Evolutionary conservation across 2,797 vertebrate species (phyloP).

Genomic region (Todus mexicanus): DNA sequence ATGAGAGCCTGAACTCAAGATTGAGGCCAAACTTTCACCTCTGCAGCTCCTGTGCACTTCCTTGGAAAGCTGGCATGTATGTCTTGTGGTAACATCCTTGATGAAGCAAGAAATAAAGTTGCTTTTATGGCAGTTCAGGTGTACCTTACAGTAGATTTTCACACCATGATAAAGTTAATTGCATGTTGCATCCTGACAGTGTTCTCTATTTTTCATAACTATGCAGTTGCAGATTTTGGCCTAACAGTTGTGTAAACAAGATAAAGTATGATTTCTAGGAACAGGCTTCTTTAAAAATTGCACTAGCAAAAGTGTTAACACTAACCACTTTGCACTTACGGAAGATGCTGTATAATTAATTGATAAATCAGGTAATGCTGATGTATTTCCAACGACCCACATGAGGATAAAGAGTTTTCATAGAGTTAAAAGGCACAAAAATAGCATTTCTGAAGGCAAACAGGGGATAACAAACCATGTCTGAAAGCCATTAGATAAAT

Average conservation of each 20-base stretch:
- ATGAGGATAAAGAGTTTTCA: neutral
- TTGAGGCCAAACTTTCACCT: neutral
- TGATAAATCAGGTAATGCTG: neutral
- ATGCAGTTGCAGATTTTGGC: neutral
- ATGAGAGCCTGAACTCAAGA: neutral
- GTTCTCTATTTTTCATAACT: neutral
- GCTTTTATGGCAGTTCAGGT: neutral
- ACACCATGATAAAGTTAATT: neutral
- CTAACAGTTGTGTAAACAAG: neutral
- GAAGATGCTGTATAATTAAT: neutral
- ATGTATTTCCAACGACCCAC: neutral
- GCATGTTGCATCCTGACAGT: neutral
- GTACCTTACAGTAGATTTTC: neutral
- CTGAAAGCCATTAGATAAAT: neutral
- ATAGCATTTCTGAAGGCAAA: constrained; percentile 17
- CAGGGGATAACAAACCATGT: neutral
- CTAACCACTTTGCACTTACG: neutral
- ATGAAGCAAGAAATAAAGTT: neutral
- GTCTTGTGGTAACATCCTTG: neutral
- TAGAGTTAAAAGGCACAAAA: neutral
- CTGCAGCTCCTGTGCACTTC: neutral
- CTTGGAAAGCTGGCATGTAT: neutral
- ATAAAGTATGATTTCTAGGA: neutral
- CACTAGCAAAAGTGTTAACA: neutral
- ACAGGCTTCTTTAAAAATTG: neutral